Conservation (phyloP, 2,888 invertebrate genomes). For the Drosophila sordidula region DNA sequence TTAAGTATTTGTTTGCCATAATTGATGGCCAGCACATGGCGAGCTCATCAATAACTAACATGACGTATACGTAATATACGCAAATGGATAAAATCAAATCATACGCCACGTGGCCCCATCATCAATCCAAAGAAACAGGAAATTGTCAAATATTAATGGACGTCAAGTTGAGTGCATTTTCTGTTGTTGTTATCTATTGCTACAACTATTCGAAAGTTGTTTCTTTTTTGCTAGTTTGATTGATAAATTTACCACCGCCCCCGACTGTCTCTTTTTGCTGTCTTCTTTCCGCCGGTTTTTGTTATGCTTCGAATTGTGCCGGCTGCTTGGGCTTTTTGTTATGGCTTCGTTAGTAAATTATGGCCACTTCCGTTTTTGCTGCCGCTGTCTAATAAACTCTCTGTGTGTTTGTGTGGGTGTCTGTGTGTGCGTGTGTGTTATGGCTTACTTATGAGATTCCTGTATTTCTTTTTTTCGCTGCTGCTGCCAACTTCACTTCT, state of each 20-base stretch:
- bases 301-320: slow-evolving; percentile 33
- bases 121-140: slow-evolving; percentile 65
- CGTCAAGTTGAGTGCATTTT: slow-evolving; percentile 52
- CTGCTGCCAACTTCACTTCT: slow-evolving; percentile 62
- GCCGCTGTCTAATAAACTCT: slow-evolving; percentile 74
- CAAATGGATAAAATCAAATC: slow-evolving; percentile 69
- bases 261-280: neutral
- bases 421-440: slow-evolving; percentile 48
- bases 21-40: slow-evolving; percentile 68
- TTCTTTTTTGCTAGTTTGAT: slow-evolving; percentile 64
- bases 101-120: slow-evolving; percentile 53
- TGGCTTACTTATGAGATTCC: slow-evolving; percentile 70
- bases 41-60: slow-evolving; percentile 66
- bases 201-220: slow-evolving; percentile 71
- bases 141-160: slow-evolving; percentile 78
- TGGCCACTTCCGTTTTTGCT: slow-evolving; percentile 76
- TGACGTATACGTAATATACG: slow-evolving; percentile 65
- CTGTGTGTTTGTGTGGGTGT: slow-evolving; percentile 28
- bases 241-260: slow-evolving; percentile 68
- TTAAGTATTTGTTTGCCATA: slow-evolving; percentile 37
- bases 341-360: slow-evolving; percentile 77
- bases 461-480: slow-evolving; percentile 38
- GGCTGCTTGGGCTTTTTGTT: slow-evolving; percentile 59
- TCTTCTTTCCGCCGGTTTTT: slow-evolving; percentile 19
- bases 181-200: slow-evolving; percentile 55